A percentile compares a stretch with the other conserved stretches of the same genome.
Evolutionary conservation across 2,797 vertebrate genomes (phyloP).

Genomic region (Hafferia zeledoni): DNA sequence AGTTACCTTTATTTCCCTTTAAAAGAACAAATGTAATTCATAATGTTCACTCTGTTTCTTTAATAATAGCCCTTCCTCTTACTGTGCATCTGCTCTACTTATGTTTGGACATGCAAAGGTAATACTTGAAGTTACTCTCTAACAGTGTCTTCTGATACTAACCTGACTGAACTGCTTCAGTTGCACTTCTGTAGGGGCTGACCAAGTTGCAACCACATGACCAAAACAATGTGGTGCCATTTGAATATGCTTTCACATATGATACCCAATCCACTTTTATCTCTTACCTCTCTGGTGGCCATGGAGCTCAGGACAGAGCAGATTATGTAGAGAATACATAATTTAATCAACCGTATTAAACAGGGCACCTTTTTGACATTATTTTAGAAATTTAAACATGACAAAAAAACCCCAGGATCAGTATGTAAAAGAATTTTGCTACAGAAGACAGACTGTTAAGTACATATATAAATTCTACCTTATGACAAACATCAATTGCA

Average conservation of each 20-base stretch:
- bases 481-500: constrained; percentile 94
- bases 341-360: background rate
- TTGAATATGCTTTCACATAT: background rate
- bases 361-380: background rate
- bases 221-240: background rate
- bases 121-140: background rate
- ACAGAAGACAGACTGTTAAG: background rate
- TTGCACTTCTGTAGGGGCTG: background rate
- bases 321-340: background rate
- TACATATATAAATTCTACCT: constrained; percentile 80
- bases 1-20: background rate
- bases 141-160: background rate
- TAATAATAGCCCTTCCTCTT: background rate
- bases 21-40: background rate
- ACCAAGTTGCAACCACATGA: background rate
- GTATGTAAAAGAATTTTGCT: background rate
- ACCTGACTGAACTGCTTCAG: background rate
- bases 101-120: background rate
- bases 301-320: background rate
- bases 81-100: background rate
- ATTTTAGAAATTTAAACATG: background rate
- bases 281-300: background rate
- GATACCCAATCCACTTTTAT: background rate
- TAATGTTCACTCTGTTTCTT: background rate
- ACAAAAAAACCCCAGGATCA: background rate